Evolutionary conservation across 2,113 vertebrate species (phyloP), one percentile per base, ranked within the genome.

Genomic region (Cottus gobio): DNA sequence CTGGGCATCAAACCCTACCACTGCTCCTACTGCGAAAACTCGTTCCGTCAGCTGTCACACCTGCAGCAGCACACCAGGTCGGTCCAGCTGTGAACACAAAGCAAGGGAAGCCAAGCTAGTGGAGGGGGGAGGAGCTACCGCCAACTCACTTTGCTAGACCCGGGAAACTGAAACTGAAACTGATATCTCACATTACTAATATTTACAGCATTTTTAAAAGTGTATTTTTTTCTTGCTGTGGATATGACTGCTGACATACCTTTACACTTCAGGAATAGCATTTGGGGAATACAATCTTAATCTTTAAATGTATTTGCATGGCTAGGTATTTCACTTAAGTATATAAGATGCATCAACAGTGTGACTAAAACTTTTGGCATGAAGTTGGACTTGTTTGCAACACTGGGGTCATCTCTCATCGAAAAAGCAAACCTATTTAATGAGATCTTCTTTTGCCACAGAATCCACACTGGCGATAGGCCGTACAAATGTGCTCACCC

Each of bases 11-110:
- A 99, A 94, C 98, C 98, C 91, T 99, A 99, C 88, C 97, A 97
- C 90, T 99, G 98, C 95, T 96, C 97, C 94, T 99, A 98, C 94
- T 99, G 98, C 90, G 97, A 99, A 95, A 99, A 99, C 93, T 96
- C 97, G 70, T 98, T 99, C 95, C 95, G 96, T 88, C 97, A 99
- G 95, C 96, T 99, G 75, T 98, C 96, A 81, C 97, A 99, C 95
- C 97, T 99, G 93, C 97, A 99, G 95, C 97, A 98, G 95, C 97
- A 99, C 95, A 98, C 97, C 96, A 98, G 98, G 98, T 99, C 13
- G 31, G 90, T 75, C 62, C 61, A 16, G 66, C 73, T 75, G 74
- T 24, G 16, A 24, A 36, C 48, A 16, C 2, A n/a, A 37, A 26
- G 15, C 22, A 5, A 9, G 30, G n/a, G 2, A 37, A 28, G 30